Conservation (phyloP, 2,888 invertebrate species). For the Latrodectus elegans region DNA sequence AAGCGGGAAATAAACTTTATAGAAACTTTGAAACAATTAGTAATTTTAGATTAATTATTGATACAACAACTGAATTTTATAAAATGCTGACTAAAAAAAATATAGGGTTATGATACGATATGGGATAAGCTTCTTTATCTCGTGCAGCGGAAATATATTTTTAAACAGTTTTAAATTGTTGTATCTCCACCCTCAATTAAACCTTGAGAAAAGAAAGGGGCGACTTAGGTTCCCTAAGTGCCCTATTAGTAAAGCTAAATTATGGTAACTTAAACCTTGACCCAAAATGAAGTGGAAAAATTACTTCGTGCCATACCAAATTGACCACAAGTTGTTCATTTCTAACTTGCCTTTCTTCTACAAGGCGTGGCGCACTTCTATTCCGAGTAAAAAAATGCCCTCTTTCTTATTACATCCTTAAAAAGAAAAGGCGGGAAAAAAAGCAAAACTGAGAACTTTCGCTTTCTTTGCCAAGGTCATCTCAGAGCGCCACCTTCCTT, state of each 20-base stretch:
- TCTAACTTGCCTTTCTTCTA: neutral
- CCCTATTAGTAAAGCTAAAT: slow-evolving; percentile 25
- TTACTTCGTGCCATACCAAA: slow-evolving; percentile 20
- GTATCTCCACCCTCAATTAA: neutral
- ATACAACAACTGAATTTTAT: no score
- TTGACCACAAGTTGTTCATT: neutral
- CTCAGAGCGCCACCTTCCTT: slow-evolving; percentile 31
- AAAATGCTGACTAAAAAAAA: no score
- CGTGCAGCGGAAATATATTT: neutral
- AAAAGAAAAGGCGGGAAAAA: neutral
- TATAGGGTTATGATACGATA: no score
- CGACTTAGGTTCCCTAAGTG: neutral
- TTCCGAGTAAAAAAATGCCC: slow-evolving; percentile 10
- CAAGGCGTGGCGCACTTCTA: slow-evolving; percentile 16
- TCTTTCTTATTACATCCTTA: slow-evolving; percentile 6
- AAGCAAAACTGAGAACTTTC: slow-evolving; percentile 38
- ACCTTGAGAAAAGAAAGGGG: slow-evolving; percentile 9
- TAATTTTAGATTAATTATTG: no score
- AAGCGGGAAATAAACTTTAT: no score
- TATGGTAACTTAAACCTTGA: slow-evolving; percentile 32
- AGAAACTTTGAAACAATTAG: no score
- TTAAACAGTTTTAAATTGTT: neutral
- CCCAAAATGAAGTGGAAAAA: slow-evolving; percentile 8
- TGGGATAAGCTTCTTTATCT: neutral
- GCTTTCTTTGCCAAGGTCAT: slow-evolving; percentile 66